Percentiles rank a stretch among this genome's conserved stretches.
Conservation (phyloP, 2,797 vertebrate species). For the Capromys pilorides region DNA sequence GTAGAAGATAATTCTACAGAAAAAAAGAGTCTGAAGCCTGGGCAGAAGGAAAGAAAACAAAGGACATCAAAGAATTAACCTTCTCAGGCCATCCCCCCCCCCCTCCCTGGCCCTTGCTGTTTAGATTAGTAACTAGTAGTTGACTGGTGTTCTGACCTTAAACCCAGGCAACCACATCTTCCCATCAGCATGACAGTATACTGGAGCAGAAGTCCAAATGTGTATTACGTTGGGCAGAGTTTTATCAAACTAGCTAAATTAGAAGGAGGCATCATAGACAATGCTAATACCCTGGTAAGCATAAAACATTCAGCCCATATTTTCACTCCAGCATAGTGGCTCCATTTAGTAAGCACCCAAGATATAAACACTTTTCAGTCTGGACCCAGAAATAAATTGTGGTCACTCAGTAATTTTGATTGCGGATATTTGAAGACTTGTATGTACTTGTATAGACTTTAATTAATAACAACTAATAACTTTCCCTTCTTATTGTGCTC, state of each 20-base stretch:
- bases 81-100: background rate
- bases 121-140: background rate
- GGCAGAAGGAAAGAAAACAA: background rate
- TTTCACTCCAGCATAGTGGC: conserved; percentile 27
- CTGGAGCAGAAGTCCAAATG: background rate
- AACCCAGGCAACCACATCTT: background rate
- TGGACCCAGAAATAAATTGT: conserved; percentile 60
- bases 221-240: background rate
- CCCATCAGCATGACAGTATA: background rate
- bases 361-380: conserved; percentile 51
- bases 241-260: background rate
- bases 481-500: background rate
- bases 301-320: background rate
- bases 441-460: background rate
- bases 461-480: conserved; percentile 46
- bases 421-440: conserved; percentile 48
- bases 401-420: conserved; percentile 35
- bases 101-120: background rate
- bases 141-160: background rate
- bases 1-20: conserved; percentile 15
- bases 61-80: background rate
- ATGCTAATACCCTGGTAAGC: background rate
- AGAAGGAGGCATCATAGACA: background rate
- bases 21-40: background rate
- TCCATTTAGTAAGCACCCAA: conserved; percentile 49